Evolutionary conservation across 2,888 invertebrate species (phyloP).

Genomic region (Dinocampus coccinellae): DNA sequence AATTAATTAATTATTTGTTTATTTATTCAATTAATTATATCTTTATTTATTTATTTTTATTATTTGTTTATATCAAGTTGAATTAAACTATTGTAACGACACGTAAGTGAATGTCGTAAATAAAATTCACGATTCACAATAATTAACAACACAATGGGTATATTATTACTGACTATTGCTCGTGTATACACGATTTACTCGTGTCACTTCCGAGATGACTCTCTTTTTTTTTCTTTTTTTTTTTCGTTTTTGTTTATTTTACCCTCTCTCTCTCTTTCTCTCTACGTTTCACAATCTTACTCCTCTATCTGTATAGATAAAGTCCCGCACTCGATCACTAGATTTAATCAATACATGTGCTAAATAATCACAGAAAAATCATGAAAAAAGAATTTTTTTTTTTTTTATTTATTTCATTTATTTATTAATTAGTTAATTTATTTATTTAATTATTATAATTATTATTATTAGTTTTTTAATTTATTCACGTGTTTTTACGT

Average conservation of each 20-base stretch:
- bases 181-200: constrained; percentile 9
- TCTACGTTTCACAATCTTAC: too few relatives aligned
- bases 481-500: too few relatives aligned
- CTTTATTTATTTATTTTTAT: neutral
- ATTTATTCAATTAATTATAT: too few relatives aligned
- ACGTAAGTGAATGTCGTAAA: neutral
- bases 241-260: neutral
- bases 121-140: neutral
- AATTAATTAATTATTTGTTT: too few relatives aligned
- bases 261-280: neutral
- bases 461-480: too few relatives aligned
- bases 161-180: neutral
- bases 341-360: too few relatives aligned
- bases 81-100: neutral
- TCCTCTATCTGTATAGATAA: too few relatives aligned
- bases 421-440: neutral
- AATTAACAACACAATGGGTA: neutral
- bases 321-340: constrained; percentile 21
- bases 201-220: neutral
- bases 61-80: neutral
- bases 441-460: too few relatives aligned
- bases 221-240: neutral
- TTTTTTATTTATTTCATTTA: neutral
- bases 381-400: constrained; percentile 15
- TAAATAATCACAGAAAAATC: constrained; percentile 25